Percentiles rank a stretch among this genome's conserved stretches.
phyloP scores from a whole-genome alignment of 2,113 vertebrate species.

The Talpa occidentalis region DNA sequence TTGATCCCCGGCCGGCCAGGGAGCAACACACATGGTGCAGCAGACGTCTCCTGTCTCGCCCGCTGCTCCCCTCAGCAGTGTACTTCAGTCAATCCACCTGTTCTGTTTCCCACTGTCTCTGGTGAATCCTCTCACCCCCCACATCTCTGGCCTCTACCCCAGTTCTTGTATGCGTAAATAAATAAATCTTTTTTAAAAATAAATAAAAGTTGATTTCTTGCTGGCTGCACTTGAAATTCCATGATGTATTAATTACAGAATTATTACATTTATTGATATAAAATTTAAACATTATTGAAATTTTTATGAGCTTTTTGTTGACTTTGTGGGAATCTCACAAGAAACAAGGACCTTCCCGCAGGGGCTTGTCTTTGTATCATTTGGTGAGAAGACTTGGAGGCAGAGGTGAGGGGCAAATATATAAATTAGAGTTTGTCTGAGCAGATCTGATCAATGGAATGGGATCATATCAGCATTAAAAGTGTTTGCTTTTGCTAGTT shows the following conservation, averaged over 20 bases:
- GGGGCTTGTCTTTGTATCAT: background rate
- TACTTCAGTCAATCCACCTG: too few relatives aligned
- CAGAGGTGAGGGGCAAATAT: background rate
- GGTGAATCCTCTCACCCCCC: too few relatives aligned
- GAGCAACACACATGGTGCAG: too few relatives aligned
- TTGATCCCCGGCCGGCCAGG: too few relatives aligned
- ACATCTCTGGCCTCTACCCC: too few relatives aligned
- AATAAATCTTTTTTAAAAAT: too few relatives aligned
- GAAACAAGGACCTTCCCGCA: background rate
- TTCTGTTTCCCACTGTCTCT: too few relatives aligned
- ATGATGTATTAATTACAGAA: background rate
- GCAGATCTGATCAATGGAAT: background rate
- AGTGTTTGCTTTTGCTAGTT: background rate
- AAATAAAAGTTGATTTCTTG: background rate
- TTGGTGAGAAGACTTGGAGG: background rate
- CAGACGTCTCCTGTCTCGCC: too few relatives aligned
- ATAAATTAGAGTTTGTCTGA: background rate
- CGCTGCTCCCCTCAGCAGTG: too few relatives aligned
- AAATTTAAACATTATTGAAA: background rate
- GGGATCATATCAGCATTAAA: background rate
- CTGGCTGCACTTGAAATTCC: background rate
- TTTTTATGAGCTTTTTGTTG: background rate
- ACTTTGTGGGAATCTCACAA: background rate
- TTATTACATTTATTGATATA: background rate
- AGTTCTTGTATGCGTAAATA: too few relatives aligned